Base-by-base conservation (phyloP, 2,797 vertebrate species). In the Premnoplex brunnescens region DNA sequence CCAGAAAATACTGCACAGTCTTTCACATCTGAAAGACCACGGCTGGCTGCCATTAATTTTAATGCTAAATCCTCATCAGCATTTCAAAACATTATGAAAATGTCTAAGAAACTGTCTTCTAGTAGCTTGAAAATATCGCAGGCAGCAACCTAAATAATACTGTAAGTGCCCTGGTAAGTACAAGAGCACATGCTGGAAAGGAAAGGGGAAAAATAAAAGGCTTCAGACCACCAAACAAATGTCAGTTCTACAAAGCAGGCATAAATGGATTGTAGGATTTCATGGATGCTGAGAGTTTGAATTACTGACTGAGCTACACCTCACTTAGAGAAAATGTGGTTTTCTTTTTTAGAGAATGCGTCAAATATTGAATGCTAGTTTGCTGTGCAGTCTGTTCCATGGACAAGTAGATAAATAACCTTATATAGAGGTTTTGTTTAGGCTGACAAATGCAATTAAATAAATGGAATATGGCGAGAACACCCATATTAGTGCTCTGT, bases 41-140 rank as follows among this genome's bases (percentile, higher is more conserved):
- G 91, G 85, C 96, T 96, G 77, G 88, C 90, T 97, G 92, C 93
- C 92, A 94, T 97, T 97, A 97, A 97, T 97, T 97, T 97, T 97
- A 96, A 97, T 97, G 95, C 92, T 97, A 96, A 97, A 95, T 88
- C 93, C 96, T 97, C 96, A 97, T 96, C 96, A 97, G 95, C 97
- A 97, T 97, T 97, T 97, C 97, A 97, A 97, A 97, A 97, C 96
- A 95, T 96, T 95, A 96, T 94, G 92, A 96, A 97, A 97, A 96
- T 89, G 80, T 95, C 94, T 82, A 92, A 95, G 95, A 96, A 95
- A 97, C 94, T 96, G 94, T 96, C 91, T 97, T 97, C 84, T 93
- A 84, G 92, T 92, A 92, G 93, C 96, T 95, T 91, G 96, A 94
- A 95, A 97, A 97, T 95, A 97, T 95, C 0, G 66, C 95, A 97